Conservation (phyloP, 2,113 vertebrate species). For the Eulemur macaco region DNA sequence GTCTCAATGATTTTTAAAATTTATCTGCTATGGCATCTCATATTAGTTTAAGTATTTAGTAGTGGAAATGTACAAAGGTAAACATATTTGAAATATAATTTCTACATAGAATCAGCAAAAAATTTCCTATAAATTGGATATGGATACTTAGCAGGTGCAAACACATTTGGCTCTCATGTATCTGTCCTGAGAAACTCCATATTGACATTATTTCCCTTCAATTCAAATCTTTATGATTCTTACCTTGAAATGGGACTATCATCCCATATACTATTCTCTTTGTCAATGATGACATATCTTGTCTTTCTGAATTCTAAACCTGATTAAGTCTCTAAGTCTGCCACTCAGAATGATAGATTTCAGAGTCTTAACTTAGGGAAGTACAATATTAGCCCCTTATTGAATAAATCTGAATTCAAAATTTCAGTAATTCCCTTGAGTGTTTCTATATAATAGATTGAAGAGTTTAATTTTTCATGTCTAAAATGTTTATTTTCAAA, state of each 20-base stretch:
- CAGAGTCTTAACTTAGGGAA: neutral
- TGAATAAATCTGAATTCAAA: neutral
- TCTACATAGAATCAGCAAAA: neutral
- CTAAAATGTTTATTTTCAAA: neutral
- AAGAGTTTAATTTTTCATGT: neutral
- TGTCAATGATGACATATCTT: neutral
- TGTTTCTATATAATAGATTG: neutral
- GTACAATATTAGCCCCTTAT: neutral
- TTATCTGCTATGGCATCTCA: neutral
- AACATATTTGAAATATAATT: neutral
- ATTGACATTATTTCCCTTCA: neutral
- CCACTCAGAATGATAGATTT: accelerated
- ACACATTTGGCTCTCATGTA: neutral
- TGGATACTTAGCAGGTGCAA: neutral
- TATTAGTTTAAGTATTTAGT: neutral
- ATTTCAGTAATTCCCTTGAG: neutral
- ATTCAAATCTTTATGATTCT: neutral
- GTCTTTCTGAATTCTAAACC: neutral
- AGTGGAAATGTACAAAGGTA: neutral
- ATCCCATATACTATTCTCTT: neutral
- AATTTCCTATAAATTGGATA: neutral
- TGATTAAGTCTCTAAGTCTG: neutral
- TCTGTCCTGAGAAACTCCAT: neutral
- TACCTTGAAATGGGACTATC: neutral
- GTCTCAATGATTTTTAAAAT: neutral